Percentiles rank a stretch among this genome's conserved stretches.
Evolutionary conservation across 2,888 invertebrate species (phyloP).

Genomic region (Steinernema hermaphroditum): DNA sequence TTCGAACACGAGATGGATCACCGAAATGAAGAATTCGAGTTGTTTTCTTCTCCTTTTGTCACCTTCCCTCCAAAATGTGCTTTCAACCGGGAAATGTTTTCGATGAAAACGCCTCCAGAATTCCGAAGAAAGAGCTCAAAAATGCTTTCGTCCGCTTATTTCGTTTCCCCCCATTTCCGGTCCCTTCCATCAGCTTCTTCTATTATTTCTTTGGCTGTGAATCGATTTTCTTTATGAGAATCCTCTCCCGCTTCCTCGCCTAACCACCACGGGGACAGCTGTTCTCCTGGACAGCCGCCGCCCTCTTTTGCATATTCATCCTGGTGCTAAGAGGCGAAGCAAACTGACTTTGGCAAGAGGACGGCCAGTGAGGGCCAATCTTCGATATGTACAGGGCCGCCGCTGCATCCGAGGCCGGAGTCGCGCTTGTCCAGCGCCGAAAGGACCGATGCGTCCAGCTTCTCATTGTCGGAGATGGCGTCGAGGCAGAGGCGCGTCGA

Average conservation of each 20-base stretch:
- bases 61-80: too few relatives aligned
- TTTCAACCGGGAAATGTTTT: too few relatives aligned
- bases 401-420: constrained; percentile 58
- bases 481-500: constrained; percentile 34
- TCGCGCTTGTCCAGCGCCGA: constrained; percentile 46
- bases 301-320: constrained; percentile 12
- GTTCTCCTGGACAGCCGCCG: neutral
- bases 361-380: constrained; percentile 92
- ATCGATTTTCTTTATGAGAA: constrained; percentile 28
- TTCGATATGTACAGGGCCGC: constrained; percentile 74
- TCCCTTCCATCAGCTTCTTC: neutral
- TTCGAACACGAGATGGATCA: too few relatives aligned
- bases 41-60: too few relatives aligned
- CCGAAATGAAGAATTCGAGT: too few relatives aligned
- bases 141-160: too few relatives aligned
- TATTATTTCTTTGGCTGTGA: neutral
- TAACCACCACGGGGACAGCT: neutral
- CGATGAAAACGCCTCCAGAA: too few relatives aligned
- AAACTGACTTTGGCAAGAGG: constrained; percentile 76
- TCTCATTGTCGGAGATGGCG: constrained; percentile 34
- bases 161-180: too few relatives aligned
- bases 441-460: constrained; percentile 34
- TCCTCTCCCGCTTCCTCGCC: constrained; percentile 3
- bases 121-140: too few relatives aligned
- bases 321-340: neutral